Base-by-base conservation (phyloP, 2,113 vertebrate species). In the Sceloporus tristichus region DNA sequence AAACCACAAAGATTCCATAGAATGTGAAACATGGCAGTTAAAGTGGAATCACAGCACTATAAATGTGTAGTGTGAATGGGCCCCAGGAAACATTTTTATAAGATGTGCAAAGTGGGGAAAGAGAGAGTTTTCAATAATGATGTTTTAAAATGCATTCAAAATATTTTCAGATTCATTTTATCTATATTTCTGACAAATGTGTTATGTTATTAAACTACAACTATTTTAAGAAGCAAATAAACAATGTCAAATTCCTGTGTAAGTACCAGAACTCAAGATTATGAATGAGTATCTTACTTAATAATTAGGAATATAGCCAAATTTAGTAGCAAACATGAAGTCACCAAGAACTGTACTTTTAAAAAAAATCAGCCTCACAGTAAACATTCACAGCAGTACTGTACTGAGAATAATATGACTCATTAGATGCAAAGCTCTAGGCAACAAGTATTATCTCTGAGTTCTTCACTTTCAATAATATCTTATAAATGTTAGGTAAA, bases 381-480 rank as follows among this genome's bases (percentile, higher is more conserved):
- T 53, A 87, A 90, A 74, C 13, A 40, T 27, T 62, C 74, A 65
- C 70, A 80, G 48, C 76, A 87, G 87, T 89, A 13, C 42, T 71
- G 87, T 89, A 13, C 42, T 71, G 81, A 82, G 21, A 88, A 83
- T 42, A 73, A 83, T n/a, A 59, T 62, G 77, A 92, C 76, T 91
- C 76, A 89, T 79, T 91, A 88, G 80, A 25, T 82, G 79, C 82
- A 79, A 54, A 82, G 87, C 18, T 59, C 77, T 77, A 85, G 56
- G 74, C 82, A 88, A 2, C 71, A 34, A 87, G 54, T 76, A 70
- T 56, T 86, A 48, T 87, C 85, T 83, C 68, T 79, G 91, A 86
- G 42, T 85, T 87, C 82, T 75, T 87, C 87, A 68, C 56, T 87
- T 93, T 87, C 85, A 90, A 91, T 92, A 88, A 85, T 91, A 91